A percentile compares a stretch with the other conserved stretches of the same genome.
Evolutionary conservation across 1,140 invertebrate genomes (phyloP).

Genomic region (Hylaeus anthracinus): DNA sequence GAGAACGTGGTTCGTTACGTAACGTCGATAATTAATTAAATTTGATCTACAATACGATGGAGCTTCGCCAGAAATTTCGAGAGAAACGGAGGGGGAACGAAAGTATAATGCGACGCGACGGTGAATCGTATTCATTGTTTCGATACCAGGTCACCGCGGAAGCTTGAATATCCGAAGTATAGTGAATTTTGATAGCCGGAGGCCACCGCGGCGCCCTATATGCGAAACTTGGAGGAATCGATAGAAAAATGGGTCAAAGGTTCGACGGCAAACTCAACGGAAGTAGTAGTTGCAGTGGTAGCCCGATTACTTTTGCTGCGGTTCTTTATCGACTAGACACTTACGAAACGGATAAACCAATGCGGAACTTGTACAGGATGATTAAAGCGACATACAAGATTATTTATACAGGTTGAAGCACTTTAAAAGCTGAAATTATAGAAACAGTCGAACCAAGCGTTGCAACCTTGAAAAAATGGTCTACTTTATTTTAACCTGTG

Average conservation of each 20-base stretch:
- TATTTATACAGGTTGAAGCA: too few relatives aligned
- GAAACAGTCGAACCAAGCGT: too few relatives aligned
- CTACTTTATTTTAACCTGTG: too few relatives aligned
- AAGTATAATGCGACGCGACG: neutral
- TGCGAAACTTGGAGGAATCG: slow-evolving; percentile 66
- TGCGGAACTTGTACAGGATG: too few relatives aligned
- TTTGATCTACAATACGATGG: neutral
- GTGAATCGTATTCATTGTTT: neutral
- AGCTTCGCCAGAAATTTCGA: neutral
- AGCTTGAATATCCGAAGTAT: slow-evolving; percentile 27
- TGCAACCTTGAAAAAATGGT: too few relatives aligned
- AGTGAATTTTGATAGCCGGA: slow-evolving; percentile 45
- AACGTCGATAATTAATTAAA: slow-evolving; percentile 32
- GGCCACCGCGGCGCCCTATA: slow-evolving; percentile 61
- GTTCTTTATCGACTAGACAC: neutral
- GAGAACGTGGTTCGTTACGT: slow-evolving; percentile 35
- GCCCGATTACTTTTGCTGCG: slow-evolving; percentile 14
- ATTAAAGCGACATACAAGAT: neutral
- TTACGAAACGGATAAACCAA: neutral
- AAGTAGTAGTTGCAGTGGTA: slow-evolving; percentile 17
- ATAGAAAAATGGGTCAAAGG: slow-evolving; percentile 79
- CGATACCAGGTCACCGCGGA: slow-evolving; percentile 21
- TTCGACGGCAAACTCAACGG: slow-evolving; percentile 49
- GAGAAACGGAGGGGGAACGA: too few relatives aligned
- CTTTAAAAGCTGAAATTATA: too few relatives aligned